Base-by-base conservation (phyloP, 2,888 invertebrate genomes). In the Nemotelus nigrinus region DNA sequence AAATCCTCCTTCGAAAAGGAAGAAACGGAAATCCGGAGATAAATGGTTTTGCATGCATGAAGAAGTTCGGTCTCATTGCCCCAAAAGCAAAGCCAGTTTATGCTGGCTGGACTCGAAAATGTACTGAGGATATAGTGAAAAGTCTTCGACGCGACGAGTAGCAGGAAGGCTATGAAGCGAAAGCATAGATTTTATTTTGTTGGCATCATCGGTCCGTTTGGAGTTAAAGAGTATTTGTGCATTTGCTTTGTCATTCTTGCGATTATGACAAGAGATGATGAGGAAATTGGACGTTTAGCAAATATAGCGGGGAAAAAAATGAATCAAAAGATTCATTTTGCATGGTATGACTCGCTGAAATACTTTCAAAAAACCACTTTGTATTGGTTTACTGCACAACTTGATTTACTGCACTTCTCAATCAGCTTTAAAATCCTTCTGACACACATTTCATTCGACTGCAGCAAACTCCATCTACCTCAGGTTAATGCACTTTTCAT, bases 31-130 rank as follows among this genome's bases (percentile, higher is more conserved):
- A 79, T 80, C 80, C 80, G 79, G 78, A 80, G 78, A 80, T 80
- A 80, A 80, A 80, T 80, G 80, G 79, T 80, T 80, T 80, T 80
- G 80, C 78, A 80, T 78, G 79, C 80, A 78, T 78, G 78, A 79
- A 72, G 75, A 79, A 80, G 43, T 76, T 63, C 68, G 39, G 0
- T 70, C 70, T 41, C 55, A 25, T 25, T 25, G 53, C 55, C 70
- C 65, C 65, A 65, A 65, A 65, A 47, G 44, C 8, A 65, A 44
- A 65, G 65, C 65, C 25, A 65, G 65, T 47, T n/a, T 58, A 1
- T 53, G 53, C 25, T 25, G 53, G 6, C 53, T 53, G 53, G 7
- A 53, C 7, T 10, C 53, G 7, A n/a, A 58, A 58, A 7, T 25
- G 8, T 6, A 8, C 58, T 25, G 58, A 63, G 63, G 63, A 25